These are phyloP conservation scores for Brachyhypopomus occidentalis DNA, from an alignment of 2,113 vertebrate species.

Conservation along the genomic window DNA sequence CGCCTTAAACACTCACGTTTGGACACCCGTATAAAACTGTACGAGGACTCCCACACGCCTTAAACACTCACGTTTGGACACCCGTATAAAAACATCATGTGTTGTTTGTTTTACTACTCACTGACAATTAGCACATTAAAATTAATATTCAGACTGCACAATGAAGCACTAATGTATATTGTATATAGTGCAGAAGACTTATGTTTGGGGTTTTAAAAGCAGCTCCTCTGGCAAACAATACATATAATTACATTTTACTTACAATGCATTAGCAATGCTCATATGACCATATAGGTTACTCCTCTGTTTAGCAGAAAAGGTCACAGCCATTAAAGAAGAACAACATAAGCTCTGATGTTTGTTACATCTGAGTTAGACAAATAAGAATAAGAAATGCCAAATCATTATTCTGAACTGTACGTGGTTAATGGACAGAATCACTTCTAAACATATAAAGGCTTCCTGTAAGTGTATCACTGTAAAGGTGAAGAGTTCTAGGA, in stretches of 20 bases:
- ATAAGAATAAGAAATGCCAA: slow-evolving; percentile 18
- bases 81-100: slow-evolving; percentile 26
- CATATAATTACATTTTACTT: background rate
- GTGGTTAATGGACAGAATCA: background rate
- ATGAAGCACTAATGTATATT: background rate
- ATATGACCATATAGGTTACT: background rate
- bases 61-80: slow-evolving; percentile 28
- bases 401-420: background rate
- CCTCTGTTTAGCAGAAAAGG: background rate
- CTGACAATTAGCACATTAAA: background rate
- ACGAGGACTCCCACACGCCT: slow-evolving; percentile 11
- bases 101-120: background rate
- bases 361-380: slow-evolving; percentile 31
- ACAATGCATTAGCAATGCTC: background rate
- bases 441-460: background rate
- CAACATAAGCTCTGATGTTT: slow-evolving; percentile 34
- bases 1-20: slow-evolving; percentile 26
- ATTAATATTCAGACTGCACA: background rate
- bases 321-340: slow-evolving; percentile 11
- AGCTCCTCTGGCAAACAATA: background rate
- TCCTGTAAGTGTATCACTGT: background rate
- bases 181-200: background rate
- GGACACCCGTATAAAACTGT: slow-evolving; percentile 51
- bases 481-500: background rate
- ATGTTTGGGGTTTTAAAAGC: background rate